Evolutionary conservation across 2,113 vertebrate species (phyloP).

Genomic region (Prinia subflava): DNA sequence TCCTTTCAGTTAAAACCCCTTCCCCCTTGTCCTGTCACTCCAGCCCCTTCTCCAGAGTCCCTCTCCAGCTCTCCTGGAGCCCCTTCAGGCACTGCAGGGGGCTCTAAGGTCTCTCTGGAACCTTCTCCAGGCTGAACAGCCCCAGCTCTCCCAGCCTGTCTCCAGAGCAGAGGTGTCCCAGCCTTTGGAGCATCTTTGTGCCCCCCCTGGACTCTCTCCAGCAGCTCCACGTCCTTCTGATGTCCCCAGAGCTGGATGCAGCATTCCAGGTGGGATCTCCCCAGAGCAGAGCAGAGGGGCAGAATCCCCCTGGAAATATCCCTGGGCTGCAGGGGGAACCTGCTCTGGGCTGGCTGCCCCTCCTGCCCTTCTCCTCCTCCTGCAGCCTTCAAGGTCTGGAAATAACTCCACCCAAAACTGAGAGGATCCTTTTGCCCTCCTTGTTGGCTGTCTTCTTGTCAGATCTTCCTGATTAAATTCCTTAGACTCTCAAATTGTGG

Average conservation of each 20-base stretch:
- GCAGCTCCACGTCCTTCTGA: accelerated
- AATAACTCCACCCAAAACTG: background rate
- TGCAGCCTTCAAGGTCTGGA: background rate
- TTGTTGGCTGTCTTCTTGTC: background rate
- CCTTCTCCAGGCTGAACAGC: background rate
- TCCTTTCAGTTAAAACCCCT: background rate
- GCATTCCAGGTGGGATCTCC: background rate
- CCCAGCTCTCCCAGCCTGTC: background rate
- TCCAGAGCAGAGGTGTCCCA: background rate
- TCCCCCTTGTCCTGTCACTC: background rate
- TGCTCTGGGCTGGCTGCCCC: background rate
- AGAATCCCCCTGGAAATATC: background rate
- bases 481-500: background rate
- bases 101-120: background rate
- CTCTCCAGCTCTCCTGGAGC: background rate
- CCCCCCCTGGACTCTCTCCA: background rate
- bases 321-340: background rate
- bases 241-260: background rate
- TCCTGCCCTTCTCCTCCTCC: background rate
- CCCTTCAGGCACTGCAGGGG: background rate
- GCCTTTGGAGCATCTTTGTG: background rate
- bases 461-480: background rate
- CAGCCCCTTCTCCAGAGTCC: no score
- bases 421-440: background rate
- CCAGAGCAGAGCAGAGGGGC: background rate